Base-by-base conservation (phyloP, 1,140 invertebrate species). In the Trinorchestia longiramus region DNA sequence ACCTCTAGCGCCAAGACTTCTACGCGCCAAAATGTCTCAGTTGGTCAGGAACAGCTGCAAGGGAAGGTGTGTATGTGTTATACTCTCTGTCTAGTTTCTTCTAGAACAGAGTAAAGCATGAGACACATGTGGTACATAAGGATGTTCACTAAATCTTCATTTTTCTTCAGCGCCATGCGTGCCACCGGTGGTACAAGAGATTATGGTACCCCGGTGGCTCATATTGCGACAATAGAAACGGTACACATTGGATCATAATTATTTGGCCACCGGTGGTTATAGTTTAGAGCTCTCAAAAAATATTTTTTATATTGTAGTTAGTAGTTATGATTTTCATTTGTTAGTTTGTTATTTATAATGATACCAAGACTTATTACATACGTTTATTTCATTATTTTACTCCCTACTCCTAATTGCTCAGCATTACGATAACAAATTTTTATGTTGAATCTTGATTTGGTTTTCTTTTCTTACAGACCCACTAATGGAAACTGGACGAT, bases 131-230 rank as follows among this genome's bases (percentile, higher is more conserved):
- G 87, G 87, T 87, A 87, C 87, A 87, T 87, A 87, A 87, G 87
- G 87, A 87, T 87, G 87, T 87, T 87, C 87, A 87, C 87, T 87
- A 87, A 87, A 87, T 87, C 87, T 87, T 87, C 87, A 87, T 87
- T 87, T 87, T 87, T 87, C 87, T 87, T 41, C 87, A 87, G 87
- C 87, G 87, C 87, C 87, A 87, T 87, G 87, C 41, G 87, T 36
- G 87, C 87, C 87, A 87, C 87, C 87, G 87, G 87, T 87, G 87
- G 87, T 87, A 87, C 87, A 87, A 87, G 87, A 87, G 87, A 87
- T 87, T 87, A 87, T 87, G 87, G 87, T 87, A 87, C 87, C 8
- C 87, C 87, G 87, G 87, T 87, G 87, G 87, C 87, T 87, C 36
- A 87, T 87, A 87, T 87, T 87, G 87, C 87, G 87, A 87, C 87